Evolutionary conservation across 2,113 vertebrate species (phyloP).

Genomic region (Leucopsar rothschildi): DNA sequence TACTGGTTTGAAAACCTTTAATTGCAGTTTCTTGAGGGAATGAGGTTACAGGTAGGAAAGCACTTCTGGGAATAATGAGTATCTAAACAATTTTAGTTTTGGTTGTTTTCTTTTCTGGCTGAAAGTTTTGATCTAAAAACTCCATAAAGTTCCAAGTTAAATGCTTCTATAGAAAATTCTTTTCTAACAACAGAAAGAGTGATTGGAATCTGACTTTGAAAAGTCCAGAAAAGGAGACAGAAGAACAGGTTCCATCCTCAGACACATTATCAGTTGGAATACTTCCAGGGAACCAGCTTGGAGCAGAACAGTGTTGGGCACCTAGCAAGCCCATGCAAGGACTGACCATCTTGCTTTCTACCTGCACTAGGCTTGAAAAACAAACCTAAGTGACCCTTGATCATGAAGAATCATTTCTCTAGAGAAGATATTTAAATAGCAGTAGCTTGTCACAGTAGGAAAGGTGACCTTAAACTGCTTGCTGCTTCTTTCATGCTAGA

Average conservation of each 20-base stretch:
- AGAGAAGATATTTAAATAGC: neutral
- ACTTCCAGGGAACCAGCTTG: neutral
- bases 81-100: neutral
- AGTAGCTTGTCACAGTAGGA: neutral
- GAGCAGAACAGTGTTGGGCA: neutral
- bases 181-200: neutral
- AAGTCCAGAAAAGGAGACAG: neutral
- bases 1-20: neutral
- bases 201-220: neutral
- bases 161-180: neutral
- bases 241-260: neutral
- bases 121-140: neutral
- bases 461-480: neutral
- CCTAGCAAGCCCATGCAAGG: accelerated
- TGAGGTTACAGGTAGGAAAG: neutral
- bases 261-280: neutral
- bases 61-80: neutral
- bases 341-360: neutral
- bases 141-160: neutral
- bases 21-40: neutral
- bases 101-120: neutral
- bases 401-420: neutral
- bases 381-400: neutral
- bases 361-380: neutral
- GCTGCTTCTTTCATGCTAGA: neutral